Conservation (phyloP, 2,888 invertebrate species). For the Ochropacha duplaris region DNA sequence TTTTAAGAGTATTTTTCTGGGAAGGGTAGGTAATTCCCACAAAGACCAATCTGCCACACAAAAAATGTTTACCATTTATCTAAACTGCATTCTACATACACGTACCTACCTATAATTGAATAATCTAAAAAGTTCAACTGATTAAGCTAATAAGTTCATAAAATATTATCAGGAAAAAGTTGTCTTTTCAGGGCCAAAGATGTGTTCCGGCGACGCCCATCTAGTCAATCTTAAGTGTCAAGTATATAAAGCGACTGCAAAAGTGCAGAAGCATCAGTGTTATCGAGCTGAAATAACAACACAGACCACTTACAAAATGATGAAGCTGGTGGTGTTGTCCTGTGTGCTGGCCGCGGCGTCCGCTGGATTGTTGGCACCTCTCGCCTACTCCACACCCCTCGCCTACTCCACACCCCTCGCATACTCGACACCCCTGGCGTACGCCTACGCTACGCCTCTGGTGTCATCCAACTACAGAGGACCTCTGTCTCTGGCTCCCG, state of each 20-base stretch:
- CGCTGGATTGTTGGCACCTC: slow-evolving; percentile 47
- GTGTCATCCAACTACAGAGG: slow-evolving; percentile 61
- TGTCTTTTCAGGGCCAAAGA: slow-evolving; percentile 59
- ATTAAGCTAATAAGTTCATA: background rate
- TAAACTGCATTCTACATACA: background rate
- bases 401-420: slow-evolving; percentile 19
- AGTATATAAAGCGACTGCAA: slow-evolving; percentile 57
- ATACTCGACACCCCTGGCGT: slow-evolving; percentile 35
- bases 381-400: slow-evolving; percentile 14
- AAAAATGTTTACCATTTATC: no score
- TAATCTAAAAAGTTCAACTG: background rate
- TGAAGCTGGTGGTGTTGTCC: slow-evolving; percentile 84
- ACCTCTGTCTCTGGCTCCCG: slow-evolving; percentile 70
- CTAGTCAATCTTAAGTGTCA: slow-evolving; percentile 30
- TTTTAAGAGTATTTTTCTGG: no score
- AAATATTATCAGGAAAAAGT: slow-evolving; percentile 57
- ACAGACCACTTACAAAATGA: slow-evolving; percentile 77
- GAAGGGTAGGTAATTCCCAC: no score
- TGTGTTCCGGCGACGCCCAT: slow-evolving; percentile 57
- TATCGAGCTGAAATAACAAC: slow-evolving; percentile 51
- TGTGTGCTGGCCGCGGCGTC: slow-evolving; percentile 81
- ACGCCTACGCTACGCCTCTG: slow-evolving; percentile 43
- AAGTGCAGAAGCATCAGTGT: slow-evolving; percentile 59
- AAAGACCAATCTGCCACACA: no score
- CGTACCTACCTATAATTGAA: background rate